Evolutionary conservation across 2,888 invertebrate species (phyloP).

Genomic region (Drosophila nigricruria): DNA sequence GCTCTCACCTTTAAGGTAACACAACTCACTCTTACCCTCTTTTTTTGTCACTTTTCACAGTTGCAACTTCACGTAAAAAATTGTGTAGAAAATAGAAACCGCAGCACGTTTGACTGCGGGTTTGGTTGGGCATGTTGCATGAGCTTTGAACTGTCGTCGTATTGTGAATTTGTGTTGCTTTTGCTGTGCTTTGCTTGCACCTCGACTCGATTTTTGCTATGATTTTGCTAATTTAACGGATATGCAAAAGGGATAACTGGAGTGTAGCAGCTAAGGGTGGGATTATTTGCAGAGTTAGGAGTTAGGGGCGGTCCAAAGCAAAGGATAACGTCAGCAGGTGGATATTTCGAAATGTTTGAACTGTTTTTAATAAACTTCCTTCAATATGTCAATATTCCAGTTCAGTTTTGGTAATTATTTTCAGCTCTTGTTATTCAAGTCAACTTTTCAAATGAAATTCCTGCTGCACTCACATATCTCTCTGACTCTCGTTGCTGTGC

Average conservation of each 20-base stretch:
- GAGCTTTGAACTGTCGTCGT: slow-evolving; percentile 60
- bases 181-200: slow-evolving; percentile 25
- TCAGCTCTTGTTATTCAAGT: slow-evolving; percentile 7
- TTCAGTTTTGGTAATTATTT: slow-evolving; percentile 31
- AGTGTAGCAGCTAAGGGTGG: not conserved
- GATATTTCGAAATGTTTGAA: slow-evolving; percentile 1
- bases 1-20: not conserved
- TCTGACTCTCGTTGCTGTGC: not conserved
- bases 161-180: slow-evolving; percentile 20
- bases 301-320: too few species aligned
- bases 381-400: slow-evolving; percentile 34
- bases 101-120: slow-evolving; percentile 74
- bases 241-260: not conserved
- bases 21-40: not conserved
- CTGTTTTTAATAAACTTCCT: not conserved
- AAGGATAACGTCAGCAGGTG: slow-evolving; percentile 7
- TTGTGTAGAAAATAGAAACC: slow-evolving; percentile 58
- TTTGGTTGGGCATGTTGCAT: slow-evolving; percentile 58
- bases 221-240: slow-evolving; percentile 66
- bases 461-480: slow-evolving; percentile 24
- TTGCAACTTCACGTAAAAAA: slow-evolving; percentile 42
- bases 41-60: not conserved
- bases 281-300: not conserved
- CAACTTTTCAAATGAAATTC: slow-evolving; percentile 19
- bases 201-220: slow-evolving; percentile 36